Base-by-base conservation (phyloP, 2,888 invertebrate species). In the Smittia sp. region DNA sequence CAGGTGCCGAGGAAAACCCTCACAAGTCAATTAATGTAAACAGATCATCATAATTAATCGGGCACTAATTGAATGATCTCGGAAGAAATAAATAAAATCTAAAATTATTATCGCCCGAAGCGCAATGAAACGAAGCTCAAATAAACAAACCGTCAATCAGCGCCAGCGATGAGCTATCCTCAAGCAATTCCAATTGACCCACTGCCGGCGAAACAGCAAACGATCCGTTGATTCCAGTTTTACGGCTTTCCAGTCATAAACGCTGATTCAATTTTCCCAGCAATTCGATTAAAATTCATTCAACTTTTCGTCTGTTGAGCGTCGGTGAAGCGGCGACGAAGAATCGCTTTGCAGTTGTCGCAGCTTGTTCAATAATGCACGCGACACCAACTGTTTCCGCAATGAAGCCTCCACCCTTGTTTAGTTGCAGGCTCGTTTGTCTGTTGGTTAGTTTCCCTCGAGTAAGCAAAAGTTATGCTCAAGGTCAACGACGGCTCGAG, bases 1-100 rank as follows among this genome's bases (percentile, higher is more conserved):
- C 38, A 38, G 32, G 9, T 46, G 46, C 6, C 2, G 46, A 46
- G 15, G 15, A 15, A 46, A 15, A 46, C 11, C 11, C 46, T 46
- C 72, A 39, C 58, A 72, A 46, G 15, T 62, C 69, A 69, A 22
- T 70, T 72, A 32, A 32, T 72, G 39, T 72, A 72, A 72, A 72
- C 72, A 72, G 62, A 72, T 72, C 58, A 72, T 72, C 72, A 72
- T 38, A 58, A 62, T 72, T 69, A 52, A 52, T 52, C 25, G 46
- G 15, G 39, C 67, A 18, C 3, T 32, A 66, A 66, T 15, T 3
- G 13, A 38, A 38, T 39, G 39, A 67, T 67, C 41, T 18, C 13
- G 15, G 18, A 63, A 63, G 38, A 38, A 38, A 38, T 67, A 39
- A 67, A 67, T 67, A 67, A 41, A 67, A 24, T 58, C 9, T 65